These are phyloP conservation scores for Sycobia sp. DNA, from an alignment of 1,140 invertebrate genomes.

Conservation along the genomic window DNA sequence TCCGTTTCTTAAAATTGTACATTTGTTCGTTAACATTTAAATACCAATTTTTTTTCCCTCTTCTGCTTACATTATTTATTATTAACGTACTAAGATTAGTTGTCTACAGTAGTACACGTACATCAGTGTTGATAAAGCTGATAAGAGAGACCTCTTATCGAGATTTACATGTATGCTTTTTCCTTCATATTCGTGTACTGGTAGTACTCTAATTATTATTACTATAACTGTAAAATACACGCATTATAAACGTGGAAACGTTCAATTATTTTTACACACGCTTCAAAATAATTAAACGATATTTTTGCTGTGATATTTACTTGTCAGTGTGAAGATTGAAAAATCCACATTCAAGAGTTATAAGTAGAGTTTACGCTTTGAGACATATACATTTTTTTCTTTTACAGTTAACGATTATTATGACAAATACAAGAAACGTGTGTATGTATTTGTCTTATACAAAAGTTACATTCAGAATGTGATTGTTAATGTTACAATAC, in stretches of 20 bases:
- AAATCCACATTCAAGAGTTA: neutral
- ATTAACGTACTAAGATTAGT: constrained; percentile 11
- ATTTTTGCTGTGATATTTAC: neutral
- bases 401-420: constrained; percentile 16
- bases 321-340: neutral
- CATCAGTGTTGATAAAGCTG: constrained; percentile 42
- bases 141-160: constrained; percentile 29
- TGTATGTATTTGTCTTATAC: neutral
- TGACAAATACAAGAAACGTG: neutral
- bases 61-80: neutral
- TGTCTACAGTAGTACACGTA: constrained; percentile 42
- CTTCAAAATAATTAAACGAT: neutral
- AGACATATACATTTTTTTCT: constrained; percentile 21
- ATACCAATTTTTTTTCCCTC: neutral
- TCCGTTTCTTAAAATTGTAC: neutral
- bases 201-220: constrained; percentile 7
- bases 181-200: constrained; percentile 19
- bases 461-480: constrained; percentile 1
- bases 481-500: no score
- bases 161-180: constrained; percentile 23
- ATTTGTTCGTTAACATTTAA: neutral
- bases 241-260: constrained; percentile 13
- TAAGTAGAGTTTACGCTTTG: constrained; percentile 11
- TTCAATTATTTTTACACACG: constrained; percentile 4
- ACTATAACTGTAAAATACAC: constrained; percentile 26